Evolutionary conservation across 2,888 invertebrate species (phyloP).

Genomic region (Clostera curtula): DNA sequence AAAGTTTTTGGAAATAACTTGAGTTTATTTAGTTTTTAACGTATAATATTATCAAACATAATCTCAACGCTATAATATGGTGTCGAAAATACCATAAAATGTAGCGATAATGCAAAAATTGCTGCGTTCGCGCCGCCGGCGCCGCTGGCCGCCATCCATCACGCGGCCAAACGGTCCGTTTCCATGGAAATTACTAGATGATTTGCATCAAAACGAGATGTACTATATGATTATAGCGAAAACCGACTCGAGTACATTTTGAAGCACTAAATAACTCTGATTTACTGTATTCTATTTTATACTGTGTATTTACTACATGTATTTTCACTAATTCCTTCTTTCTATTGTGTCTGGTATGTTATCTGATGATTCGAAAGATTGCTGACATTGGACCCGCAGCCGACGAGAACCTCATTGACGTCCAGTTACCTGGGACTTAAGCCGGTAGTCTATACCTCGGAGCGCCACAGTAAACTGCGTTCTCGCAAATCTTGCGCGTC

Average conservation of each 20-base stretch:
- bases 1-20: too few relatives aligned
- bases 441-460: too few relatives aligned
- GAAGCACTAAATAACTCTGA: constrained; percentile 22
- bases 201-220: constrained; percentile 38
- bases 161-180: constrained; percentile 29
- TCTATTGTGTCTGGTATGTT: too few relatives aligned
- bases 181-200: constrained; percentile 40
- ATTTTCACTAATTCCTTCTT: too few relatives aligned
- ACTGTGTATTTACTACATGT: not conserved
- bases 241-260: constrained; percentile 17
- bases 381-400: too few relatives aligned
- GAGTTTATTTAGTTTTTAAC: too few relatives aligned
- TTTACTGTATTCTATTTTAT: constrained; percentile 14
- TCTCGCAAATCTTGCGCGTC: too few relatives aligned
- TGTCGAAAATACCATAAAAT: constrained; percentile 39
- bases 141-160: constrained; percentile 35
- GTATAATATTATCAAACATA: too few relatives aligned
- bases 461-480: too few relatives aligned
- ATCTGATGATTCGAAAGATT: too few relatives aligned
- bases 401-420: too few relatives aligned
- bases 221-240: constrained; percentile 26
- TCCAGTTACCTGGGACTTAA: too few relatives aligned
- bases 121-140: constrained; percentile 27
- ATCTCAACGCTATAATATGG: constrained; percentile 35
- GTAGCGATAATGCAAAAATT: constrained; percentile 40